Percentiles rank a stretch among this genome's conserved stretches.
These are phyloP conservation scores for Sicus ferrugineus DNA, from an alignment of 2,888 invertebrate genomes.

Conservation along the genomic window DNA sequence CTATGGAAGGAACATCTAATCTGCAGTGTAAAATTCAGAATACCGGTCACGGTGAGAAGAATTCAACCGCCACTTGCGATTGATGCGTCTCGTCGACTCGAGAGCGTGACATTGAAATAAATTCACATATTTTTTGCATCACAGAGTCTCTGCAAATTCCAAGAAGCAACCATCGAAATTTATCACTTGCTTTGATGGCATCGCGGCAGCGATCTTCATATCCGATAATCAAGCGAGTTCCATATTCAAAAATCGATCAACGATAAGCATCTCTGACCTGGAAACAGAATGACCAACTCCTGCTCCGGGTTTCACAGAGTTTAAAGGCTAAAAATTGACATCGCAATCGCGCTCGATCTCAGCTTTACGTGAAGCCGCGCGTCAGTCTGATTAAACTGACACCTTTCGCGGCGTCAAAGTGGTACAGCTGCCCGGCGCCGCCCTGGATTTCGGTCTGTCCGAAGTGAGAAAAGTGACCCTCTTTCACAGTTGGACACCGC, in stretches of 20 bases:
- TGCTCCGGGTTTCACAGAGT: no score
- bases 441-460: background rate
- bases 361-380: background rate
- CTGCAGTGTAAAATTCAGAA: no score
- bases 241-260: slow-evolving; percentile 5
- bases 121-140: no score
- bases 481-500: background rate
- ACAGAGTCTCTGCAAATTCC: no score
- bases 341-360: background rate
- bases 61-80: no score
- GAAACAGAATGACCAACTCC: no score
- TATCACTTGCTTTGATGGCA: background rate
- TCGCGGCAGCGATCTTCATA: background rate
- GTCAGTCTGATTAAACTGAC: slow-evolving; percentile 21
- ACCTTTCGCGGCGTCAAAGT: slow-evolving; percentile 6
- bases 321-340: background rate
- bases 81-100: no score
- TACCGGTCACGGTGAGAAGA: no score
- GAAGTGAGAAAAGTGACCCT: background rate
- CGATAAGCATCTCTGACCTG: slow-evolving; percentile 6
- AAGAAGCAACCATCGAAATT: background rate
- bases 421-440: background rate
- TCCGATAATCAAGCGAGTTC: background rate
- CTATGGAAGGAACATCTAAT: no score
- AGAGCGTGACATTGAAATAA: no score